Conservation (phyloP, 1,140 invertebrate species). For the Ridgeia piscesae region DNA sequence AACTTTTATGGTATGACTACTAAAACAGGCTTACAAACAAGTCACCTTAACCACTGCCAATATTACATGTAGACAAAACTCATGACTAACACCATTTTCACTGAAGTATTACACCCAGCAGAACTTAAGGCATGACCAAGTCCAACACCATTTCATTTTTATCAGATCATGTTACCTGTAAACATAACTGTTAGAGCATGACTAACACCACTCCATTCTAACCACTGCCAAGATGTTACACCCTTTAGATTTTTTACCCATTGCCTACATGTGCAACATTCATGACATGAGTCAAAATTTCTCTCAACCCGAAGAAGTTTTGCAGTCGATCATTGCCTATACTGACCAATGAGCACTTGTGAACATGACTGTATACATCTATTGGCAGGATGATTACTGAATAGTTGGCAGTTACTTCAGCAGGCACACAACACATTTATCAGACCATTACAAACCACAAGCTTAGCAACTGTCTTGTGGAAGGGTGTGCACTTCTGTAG, state of each 20-base stretch:
- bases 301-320: not conserved
- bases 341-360: not conserved
- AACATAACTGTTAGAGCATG: not conserved
- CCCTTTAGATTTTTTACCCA: not conserved
- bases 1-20: not conserved
- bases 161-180: not conserved
- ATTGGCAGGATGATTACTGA: not conserved
- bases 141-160: not conserved
- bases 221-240: not conserved
- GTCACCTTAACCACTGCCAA: not conserved
- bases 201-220: not conserved
- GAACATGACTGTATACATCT: not conserved
- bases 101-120: not conserved
- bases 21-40: not conserved
- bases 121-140: not conserved
- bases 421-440: not conserved
- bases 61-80: not conserved
- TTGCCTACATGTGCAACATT: not conserved
- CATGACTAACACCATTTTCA: not conserved
- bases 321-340: not conserved
- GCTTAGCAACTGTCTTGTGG: not conserved
- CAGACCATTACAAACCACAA: not conserved
- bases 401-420: not conserved
- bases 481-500: not conserved
- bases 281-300: not conserved